phyloP scores from a whole-genome alignment of 2,888 invertebrate species.

The Doris montereyensis region DNA sequence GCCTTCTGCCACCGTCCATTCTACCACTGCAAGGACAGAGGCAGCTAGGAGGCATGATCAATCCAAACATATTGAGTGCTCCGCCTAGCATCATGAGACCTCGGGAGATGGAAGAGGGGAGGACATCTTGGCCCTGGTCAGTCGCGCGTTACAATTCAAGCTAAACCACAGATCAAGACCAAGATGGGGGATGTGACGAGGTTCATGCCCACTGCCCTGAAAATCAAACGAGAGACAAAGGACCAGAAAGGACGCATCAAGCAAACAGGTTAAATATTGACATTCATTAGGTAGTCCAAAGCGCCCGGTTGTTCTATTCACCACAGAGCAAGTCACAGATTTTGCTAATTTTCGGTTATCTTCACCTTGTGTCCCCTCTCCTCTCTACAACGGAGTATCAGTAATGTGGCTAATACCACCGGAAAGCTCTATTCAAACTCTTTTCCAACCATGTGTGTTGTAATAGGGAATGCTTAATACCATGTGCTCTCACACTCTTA shows the following conservation, averaged over 20 bases:
- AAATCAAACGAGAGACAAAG: conserved; percentile 86
- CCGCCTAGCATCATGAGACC: conserved; percentile 87
- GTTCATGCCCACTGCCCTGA: conserved; percentile 92
- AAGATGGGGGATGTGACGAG: conserved; percentile 86
- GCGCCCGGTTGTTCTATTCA: too few relatives aligned
- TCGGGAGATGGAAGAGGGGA: conserved; percentile 48
- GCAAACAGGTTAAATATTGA: conserved; percentile 54
- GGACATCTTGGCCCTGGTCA: too few relatives aligned
- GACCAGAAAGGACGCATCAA: conserved; percentile 66
- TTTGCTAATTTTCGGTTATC: too few relatives aligned
- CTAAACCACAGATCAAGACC: conserved; percentile 91
- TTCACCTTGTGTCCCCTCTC: too few relatives aligned
- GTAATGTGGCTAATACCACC: too few relatives aligned
- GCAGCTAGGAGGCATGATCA: conserved; percentile 76
- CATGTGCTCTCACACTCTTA: too few relatives aligned
- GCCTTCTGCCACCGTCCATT: conserved; percentile 59
- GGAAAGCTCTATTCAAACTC: too few relatives aligned
- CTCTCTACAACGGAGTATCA: too few relatives aligned
- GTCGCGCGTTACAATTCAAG: conserved; percentile 82
- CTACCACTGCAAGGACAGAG: conserved; percentile 47
- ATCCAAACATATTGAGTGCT: conserved; percentile 84
- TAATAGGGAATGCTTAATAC: too few relatives aligned
- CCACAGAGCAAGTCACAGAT: too few relatives aligned
- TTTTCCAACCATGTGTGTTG: too few relatives aligned
- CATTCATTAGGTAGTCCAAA: too few relatives aligned